A percentile compares a stretch with the other conserved stretches of the same genome.
phyloP scores from a whole-genome alignment of 2,113 vertebrate genomes.

The Lagenorhynchus albirostris region DNA sequence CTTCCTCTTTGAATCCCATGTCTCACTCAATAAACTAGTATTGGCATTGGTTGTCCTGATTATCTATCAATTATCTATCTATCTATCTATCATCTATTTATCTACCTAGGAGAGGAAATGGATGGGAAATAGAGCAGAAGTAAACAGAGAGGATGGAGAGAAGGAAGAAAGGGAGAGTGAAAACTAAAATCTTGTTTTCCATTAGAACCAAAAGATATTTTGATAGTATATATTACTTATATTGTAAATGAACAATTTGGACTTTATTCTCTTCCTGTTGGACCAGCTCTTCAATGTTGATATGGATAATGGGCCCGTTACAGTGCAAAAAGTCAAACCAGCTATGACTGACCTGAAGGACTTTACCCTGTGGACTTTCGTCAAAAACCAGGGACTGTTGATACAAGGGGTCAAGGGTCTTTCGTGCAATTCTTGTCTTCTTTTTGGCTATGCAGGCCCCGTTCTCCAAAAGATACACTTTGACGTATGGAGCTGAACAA shows the following conservation, averaged over 20 bases:
- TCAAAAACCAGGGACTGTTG: constrained; percentile 97
- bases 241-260: neutral
- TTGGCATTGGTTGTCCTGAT: neutral
- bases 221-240: neutral
- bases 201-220: neutral
- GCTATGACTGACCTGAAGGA: constrained; percentile 92
- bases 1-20: neutral
- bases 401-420: constrained; percentile 98
- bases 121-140: neutral
- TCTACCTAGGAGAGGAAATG: neutral
- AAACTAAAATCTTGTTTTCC: neutral
- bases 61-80: neutral
- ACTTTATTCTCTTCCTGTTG: neutral
- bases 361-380: constrained; percentile 97
- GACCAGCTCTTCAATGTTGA: neutral
- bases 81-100: neutral
- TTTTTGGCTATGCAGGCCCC: constrained; percentile 98
- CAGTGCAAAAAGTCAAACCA: neutral
- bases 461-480: constrained; percentile 97
- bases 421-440: constrained; percentile 98
- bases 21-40: neutral
- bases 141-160: neutral
- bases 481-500: constrained; percentile 94
- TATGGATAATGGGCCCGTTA: neutral
- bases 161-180: neutral